These are phyloP conservation scores for Allacma fusca DNA, from an alignment of 2,888 invertebrate genomes.

Conservation along the genomic window DNA sequence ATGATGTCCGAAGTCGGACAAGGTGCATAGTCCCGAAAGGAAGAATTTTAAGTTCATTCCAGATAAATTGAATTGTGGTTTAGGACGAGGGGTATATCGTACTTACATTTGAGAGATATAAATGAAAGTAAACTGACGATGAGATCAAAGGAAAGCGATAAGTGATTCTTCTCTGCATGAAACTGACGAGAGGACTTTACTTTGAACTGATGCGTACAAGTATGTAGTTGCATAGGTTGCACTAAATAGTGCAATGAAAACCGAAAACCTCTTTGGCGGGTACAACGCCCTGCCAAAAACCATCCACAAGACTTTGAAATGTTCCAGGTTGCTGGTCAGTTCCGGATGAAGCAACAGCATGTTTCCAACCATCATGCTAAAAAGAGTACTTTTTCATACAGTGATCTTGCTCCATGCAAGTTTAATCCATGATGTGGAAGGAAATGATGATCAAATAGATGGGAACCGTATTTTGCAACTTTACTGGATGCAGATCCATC, in stretches of 20 bases:
- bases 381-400: neutral
- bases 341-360: neutral
- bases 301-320: neutral
- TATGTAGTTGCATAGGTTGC: slow-evolving; percentile 11
- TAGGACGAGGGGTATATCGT: no score
- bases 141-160: slow-evolving; percentile 38
- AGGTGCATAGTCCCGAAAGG: no score
- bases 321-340: neutral
- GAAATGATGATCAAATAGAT: no score
- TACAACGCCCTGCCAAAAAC: neutral
- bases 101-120: no score
- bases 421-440: no score
- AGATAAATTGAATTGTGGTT: no score
- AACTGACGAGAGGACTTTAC: slow-evolving; percentile 29
- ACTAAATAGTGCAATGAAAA: neutral
- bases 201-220: neutral
- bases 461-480: no score
- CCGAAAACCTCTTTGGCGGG: slow-evolving; percentile 36
- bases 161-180: slow-evolving; percentile 37
- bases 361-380: neutral
- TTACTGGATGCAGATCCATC: no score
- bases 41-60: no score
- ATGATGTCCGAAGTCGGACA: no score
- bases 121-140: neutral
- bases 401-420: no score